Evolutionary conservation across 2,797 vertebrate species (phyloP).

Genomic region (Nothura maculosa): DNA sequence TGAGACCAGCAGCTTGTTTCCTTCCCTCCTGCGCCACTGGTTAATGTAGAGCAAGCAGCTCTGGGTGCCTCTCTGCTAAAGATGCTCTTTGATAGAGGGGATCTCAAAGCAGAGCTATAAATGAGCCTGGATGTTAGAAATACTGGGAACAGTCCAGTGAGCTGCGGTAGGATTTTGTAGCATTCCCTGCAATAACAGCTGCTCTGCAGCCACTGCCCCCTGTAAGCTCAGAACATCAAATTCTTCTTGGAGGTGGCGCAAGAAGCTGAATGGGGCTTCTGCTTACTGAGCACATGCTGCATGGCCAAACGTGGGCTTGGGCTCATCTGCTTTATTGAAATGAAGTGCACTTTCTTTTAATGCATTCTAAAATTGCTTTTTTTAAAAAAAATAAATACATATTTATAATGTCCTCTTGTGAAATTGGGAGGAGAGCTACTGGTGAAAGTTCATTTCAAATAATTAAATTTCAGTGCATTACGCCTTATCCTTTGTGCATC

Average conservation of each 20-base stretch:
- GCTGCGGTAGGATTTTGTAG: neutral
- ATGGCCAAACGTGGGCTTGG: neutral
- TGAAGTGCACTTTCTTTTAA: neutral
- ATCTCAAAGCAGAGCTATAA: neutral
- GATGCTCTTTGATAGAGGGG: neutral
- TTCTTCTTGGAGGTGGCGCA: neutral
- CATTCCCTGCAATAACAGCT: neutral
- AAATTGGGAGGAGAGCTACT: neutral
- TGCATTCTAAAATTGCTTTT: neutral
- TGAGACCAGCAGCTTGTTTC: slow-evolving; percentile 49
- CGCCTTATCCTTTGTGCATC: neutral
- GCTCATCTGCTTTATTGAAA: neutral
- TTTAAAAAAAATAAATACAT: neutral
- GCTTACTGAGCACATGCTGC: neutral
- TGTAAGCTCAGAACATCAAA: neutral
- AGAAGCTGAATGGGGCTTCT: neutral
- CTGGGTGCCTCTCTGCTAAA: neutral
- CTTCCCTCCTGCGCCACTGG: slow-evolving; percentile 25
- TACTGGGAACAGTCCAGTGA: neutral
- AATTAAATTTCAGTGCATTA: neutral
- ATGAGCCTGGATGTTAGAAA: neutral
- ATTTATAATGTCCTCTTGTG: neutral
- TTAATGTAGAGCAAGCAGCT: slow-evolving; percentile 24
- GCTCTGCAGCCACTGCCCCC: neutral
- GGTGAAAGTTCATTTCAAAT: neutral